Evolutionary conservation across 2,888 invertebrate species (phyloP).

Genomic region (Leptopterna dolabrata): DNA sequence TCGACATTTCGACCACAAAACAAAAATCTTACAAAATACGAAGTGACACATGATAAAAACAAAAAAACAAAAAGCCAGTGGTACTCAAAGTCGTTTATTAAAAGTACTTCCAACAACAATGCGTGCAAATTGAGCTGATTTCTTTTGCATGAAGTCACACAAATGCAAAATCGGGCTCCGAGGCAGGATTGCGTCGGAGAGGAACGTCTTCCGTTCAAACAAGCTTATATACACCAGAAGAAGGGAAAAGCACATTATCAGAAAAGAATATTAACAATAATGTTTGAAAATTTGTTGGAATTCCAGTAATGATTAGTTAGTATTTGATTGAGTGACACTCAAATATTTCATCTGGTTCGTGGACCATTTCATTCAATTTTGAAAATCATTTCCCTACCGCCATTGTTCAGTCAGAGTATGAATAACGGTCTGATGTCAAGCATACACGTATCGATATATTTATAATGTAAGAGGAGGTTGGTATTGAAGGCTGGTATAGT

Average conservation of each 20-base stretch:
- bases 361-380: too few relatives aligned
- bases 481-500: too few relatives aligned
- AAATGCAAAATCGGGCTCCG: conserved; percentile 28
- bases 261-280: not conserved
- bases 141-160: conserved; percentile 40
- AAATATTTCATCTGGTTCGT: too few relatives aligned
- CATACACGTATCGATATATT: too few relatives aligned
- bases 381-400: too few relatives aligned
- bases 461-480: too few relatives aligned
- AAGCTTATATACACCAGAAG: conserved; percentile 49
- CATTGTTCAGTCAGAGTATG: conserved; percentile 5
- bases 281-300: not conserved
- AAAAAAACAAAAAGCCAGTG: not conserved
- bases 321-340: too few relatives aligned
- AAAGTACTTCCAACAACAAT: conserved; percentile 27
- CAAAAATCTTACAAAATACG: not conserved
- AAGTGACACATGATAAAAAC: not conserved
- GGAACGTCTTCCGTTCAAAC: not conserved
- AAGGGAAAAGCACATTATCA: conserved; percentile 41
- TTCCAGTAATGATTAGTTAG: not conserved
- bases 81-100: not conserved
- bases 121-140: conserved; percentile 40
- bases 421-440: too few relatives aligned
- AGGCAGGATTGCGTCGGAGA: conserved; percentile 12
- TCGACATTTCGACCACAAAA: conserved; percentile 12